Percentiles rank a stretch among this genome's conserved stretches.
Evolutionary conservation across 2,113 vertebrate species (phyloP).

Genomic region (Sorex araneus): DNA sequence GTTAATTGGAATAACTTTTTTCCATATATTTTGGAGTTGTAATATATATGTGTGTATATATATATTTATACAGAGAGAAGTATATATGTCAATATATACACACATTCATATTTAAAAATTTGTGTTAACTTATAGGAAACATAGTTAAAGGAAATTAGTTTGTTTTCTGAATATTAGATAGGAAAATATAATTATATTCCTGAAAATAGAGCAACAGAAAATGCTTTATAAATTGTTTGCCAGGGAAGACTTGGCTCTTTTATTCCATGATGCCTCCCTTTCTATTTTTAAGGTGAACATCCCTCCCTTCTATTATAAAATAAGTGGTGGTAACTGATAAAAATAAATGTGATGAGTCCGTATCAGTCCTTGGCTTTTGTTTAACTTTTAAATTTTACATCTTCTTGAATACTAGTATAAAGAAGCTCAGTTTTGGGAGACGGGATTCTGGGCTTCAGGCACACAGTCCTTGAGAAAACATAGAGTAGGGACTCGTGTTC

Average conservation of each 20-base stretch:
- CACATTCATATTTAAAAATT: background rate
- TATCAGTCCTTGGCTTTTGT: background rate
- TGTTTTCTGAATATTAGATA: conserved; percentile 20
- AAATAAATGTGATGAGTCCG: background rate
- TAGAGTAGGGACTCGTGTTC: background rate
- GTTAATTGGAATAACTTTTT: conserved; percentile 40
- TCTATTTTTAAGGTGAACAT: background rate
- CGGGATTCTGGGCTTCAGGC: background rate
- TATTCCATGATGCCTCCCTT: background rate
- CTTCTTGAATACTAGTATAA: background rate
- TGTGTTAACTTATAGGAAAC: background rate
- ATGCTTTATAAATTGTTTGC: background rate
- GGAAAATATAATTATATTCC: background rate
- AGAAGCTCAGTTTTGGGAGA: background rate
- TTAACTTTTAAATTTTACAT: background rate
- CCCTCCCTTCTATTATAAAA: conserved; percentile 37
- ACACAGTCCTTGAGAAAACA: background rate
- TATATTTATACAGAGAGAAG: background rate
- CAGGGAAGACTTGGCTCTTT: background rate
- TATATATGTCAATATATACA: background rate
- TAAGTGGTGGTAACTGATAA: background rate
- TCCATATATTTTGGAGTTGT: conserved; percentile 14
- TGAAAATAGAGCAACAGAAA: background rate
- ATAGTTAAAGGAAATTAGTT: background rate
- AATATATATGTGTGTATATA: background rate